Evolutionary conservation across 2,113 vertebrate genomes (phyloP).

Genomic region (Glaucomys volans): DNA sequence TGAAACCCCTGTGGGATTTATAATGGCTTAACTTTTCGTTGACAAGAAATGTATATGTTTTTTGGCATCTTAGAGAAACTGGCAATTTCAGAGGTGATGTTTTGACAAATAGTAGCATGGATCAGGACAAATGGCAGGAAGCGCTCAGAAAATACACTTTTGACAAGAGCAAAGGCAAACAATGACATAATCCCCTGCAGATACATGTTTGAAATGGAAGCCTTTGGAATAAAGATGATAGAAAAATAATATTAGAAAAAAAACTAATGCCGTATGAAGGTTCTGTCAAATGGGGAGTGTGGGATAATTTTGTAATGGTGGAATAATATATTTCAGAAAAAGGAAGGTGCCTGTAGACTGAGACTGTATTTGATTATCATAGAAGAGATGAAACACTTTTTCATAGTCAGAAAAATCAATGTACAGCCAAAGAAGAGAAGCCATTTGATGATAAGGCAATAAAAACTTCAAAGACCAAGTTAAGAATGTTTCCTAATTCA

Average conservation of each 20-base stretch:
- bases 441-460: slow-evolving; percentile 35
- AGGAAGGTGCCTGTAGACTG: not conserved
- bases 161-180: slow-evolving; percentile 4
- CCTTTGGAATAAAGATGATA: not conserved
- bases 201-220: not conserved
- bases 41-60: not conserved
- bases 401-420: slow-evolving; percentile 32
- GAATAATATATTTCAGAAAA: not conserved
- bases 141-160: not conserved
- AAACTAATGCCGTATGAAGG: not conserved
- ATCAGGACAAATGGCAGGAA: not conserved
- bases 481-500: slow-evolving; percentile 57
- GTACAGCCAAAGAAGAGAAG: slow-evolving; percentile 35
- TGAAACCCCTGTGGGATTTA: slow-evolving; percentile 8
- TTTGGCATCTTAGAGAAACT: slow-evolving; percentile 35
- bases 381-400: slow-evolving; percentile 51
- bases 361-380: slow-evolving; percentile 36
- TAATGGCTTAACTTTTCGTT: slow-evolving; percentile 19
- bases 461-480: slow-evolving; percentile 44
- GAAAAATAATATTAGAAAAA: not conserved
- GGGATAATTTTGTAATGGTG: not conserved
- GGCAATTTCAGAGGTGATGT: slow-evolving; percentile 45
- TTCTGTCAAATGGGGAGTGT: not conserved
- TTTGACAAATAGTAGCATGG: slow-evolving; percentile 54
- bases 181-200: not conserved